Evolutionary conservation across 2,888 invertebrate species (phyloP), one percentile per base, ranked within the genome.

Genomic region (Caenorhabditis sinica): DNA sequence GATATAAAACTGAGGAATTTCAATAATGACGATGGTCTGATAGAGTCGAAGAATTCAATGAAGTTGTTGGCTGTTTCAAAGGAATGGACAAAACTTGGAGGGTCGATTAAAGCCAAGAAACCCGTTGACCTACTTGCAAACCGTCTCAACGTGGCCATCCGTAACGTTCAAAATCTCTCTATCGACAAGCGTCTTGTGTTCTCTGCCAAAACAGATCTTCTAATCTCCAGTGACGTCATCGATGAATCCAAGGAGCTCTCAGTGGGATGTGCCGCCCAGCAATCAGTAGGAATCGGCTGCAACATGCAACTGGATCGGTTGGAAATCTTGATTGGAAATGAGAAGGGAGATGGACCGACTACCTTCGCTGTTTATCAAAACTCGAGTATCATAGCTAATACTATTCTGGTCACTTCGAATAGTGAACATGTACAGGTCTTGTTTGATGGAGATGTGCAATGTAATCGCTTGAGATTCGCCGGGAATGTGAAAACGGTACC

Each of bases 21-120:
- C 56, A 49, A 79, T 68, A 89, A 89, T 63, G 88, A 89, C 56
- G 85, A 88, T 66, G 88, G 86, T 15, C 23, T 86, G 9, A 87
- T 89, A 49, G 88, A 89, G 25, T 88, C 88, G 13, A 86, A 87
- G 23, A 87, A 89, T 49, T 79, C 77, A 9, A 87, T 89, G 86
- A 82, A 85, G 33, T 72, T 89, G 4, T 68, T 89, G 17, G 85
- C 86, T 0, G 86, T 86, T 3, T 83, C 85, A 0, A 89, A 82
- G 30, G 89, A 88, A 40, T 89, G 89, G 89, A 89, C 88, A 2
- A 86, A 79, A 40, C 60, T 89, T 11, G 84, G 83, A 1, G 89
- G 89, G 43, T 81, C 83, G 9, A 88, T 89, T 13, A 86, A 87
- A 53, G 85, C 88, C 6, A 83, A 80, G 20, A 86, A 83, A 53